Evolutionary conservation across 2,113 vertebrate genomes (phyloP).

Genomic region (Catagonus wagneri): DNA sequence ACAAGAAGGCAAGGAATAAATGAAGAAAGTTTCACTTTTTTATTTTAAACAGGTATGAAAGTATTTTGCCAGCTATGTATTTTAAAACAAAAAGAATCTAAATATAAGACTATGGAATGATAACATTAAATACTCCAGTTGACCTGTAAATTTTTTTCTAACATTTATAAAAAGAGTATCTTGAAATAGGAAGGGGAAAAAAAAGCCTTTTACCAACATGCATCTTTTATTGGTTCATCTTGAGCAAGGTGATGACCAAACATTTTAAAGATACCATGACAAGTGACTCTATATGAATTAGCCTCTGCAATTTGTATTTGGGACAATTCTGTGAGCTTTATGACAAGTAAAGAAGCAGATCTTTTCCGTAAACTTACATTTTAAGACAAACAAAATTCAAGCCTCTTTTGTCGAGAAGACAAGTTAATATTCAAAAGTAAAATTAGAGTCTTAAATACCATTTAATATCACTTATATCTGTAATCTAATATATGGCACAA

Average conservation of each 20-base stretch:
- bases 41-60: background rate
- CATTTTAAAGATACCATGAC: background rate
- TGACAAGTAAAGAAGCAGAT: background rate
- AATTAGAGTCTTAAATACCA: background rate
- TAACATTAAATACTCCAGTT: background rate
- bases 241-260: background rate
- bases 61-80: background rate
- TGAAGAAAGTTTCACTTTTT: background rate
- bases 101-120: background rate
- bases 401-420: background rate
- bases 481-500: too few relatives aligned
- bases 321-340: background rate
- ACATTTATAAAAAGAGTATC: background rate
- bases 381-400: background rate
- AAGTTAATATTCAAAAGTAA: background rate
- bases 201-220: background rate
- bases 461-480: too few relatives aligned
- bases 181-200: background rate
- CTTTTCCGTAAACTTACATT: background rate
- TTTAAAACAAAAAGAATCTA: background rate
- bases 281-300: background rate
- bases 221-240: background rate
- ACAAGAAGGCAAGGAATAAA: background rate
- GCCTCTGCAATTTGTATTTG: background rate
- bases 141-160: background rate